These are phyloP conservation scores for Cheirogaleus medius DNA, from an alignment of 2,113 vertebrate genomes.

Conservation along the genomic window DNA sequence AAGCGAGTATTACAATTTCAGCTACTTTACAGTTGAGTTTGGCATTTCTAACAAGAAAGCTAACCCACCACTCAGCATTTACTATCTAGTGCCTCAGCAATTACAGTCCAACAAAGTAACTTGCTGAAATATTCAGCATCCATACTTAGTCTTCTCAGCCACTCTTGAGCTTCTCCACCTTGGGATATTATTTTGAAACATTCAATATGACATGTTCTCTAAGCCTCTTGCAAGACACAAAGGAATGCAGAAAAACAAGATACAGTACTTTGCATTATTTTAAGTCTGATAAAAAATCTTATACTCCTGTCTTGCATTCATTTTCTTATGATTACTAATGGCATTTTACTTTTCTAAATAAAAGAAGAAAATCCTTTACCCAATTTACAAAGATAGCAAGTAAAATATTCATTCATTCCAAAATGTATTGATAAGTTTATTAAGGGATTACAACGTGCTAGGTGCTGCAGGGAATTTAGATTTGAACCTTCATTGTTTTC, in stretches of 20 bases:
- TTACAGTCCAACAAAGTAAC: not conserved
- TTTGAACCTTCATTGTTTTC: not conserved
- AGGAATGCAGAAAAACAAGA: not conserved
- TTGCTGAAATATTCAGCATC: not conserved
- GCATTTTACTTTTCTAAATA: not conserved
- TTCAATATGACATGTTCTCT: not conserved
- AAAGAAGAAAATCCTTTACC: not conserved
- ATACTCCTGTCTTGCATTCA: not conserved
- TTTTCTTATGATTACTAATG: not conserved
- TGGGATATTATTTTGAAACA: not conserved
- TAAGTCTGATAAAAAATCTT: not conserved
- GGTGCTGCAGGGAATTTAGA: not conserved
- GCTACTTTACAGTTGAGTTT: not conserved
- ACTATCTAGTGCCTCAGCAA: not conserved
- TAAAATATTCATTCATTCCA: not conserved
- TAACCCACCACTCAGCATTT: not conserved
- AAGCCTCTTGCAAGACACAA: slow-evolving; percentile 2
- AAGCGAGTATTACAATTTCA: not conserved
- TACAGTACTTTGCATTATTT: not conserved
- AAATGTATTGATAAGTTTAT: not conserved
- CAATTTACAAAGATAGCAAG: not conserved
- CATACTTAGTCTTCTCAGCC: not conserved
- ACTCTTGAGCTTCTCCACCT: not conserved
- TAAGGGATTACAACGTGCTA: not conserved
- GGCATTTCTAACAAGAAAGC: not conserved